Evolutionary conservation across 2,888 invertebrate species (phyloP), one percentile per base, ranked within the genome.

Genomic region (Cyclophora punctaria): DNA sequence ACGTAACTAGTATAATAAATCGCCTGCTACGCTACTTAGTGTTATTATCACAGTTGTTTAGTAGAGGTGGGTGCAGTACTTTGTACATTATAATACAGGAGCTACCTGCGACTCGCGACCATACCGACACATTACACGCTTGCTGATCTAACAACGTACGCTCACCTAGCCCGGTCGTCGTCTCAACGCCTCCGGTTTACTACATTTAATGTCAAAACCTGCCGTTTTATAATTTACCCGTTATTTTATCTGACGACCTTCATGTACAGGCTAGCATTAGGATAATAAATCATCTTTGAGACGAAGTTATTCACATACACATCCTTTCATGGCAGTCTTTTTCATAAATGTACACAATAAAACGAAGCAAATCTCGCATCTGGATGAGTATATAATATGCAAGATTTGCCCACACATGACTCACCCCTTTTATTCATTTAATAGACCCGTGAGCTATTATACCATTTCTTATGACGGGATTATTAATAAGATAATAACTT

Each of bases 41-140:
- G 87, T 88, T 89, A 89, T 87, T 89, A 89, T 89, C 89, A 89
- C 89, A 89, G 89, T 88, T 89, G 86, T 85, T 89, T 87, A 87
- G 81, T 81, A 87, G 89, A 89, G 89, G 89, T 89, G 89, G 89
- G 89, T 87, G 88, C 80, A 86, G 88, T 88, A 88, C 88, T 85
- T 88, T 88, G 89, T 89, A 89, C 88, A 88, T 78, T 78, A 75
- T 78, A 80, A 82, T 79, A 81, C 85, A 83, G 84, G 84, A 83
- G 80, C 77, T 77, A 80, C 81, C 82, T 80, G 83, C 78, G 69
- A 75, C 75, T 74, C 75, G 80, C 74, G 80, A 79, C 71, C 77
- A 76, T 74, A 73, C 73, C 74, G 79, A 78, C 75, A 74, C 75
- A 64, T 63, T 75, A 66, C 73, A 73, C 67, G 73, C 73, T 76